Percentiles rank a stretch among this genome's conserved stretches.
Conservation (phyloP, 2,888 invertebrate species). For the Xestia sexstrigata region DNA sequence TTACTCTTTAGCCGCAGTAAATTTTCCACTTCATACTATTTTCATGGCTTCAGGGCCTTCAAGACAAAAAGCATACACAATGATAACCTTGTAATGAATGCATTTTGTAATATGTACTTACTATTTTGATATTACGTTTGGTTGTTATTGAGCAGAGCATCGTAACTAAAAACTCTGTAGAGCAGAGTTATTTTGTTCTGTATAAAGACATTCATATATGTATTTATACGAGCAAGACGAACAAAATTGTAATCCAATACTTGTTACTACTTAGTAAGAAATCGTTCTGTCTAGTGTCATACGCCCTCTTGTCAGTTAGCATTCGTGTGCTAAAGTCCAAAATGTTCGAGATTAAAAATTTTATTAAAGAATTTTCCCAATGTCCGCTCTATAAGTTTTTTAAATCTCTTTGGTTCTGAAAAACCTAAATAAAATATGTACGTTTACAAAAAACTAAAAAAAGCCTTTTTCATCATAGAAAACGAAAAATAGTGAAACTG, state of each 20-base stretch:
- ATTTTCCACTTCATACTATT: conserved; percentile 64
- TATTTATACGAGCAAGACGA: too few relatives aligned
- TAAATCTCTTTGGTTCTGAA: too few relatives aligned
- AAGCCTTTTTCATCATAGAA: neutral
- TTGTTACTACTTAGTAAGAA: too few relatives aligned
- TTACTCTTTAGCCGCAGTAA: conserved; percentile 74
- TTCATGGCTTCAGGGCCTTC: conserved; percentile 8
- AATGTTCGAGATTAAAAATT: too few relatives aligned
- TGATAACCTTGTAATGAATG: neutral
- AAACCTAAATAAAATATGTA: neutral
- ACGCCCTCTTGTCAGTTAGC: too few relatives aligned
- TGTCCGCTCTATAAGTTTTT: too few relatives aligned
- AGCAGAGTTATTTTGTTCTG: neutral
- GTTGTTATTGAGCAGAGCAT: too few relatives aligned
- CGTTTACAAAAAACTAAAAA: neutral
- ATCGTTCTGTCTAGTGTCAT: too few relatives aligned
- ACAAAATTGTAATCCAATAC: too few relatives aligned
- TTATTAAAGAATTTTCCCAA: too few relatives aligned
- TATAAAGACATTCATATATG: too few relatives aligned
- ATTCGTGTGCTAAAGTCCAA: too few relatives aligned
- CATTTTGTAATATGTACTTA: neutral
- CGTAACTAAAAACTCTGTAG: neutral
- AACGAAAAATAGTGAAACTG: neutral
- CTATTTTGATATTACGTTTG: neutral
- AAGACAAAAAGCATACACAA: neutral